Conservation (phyloP, 2,797 vertebrate genomes). For the Pampus argenteus region DNA sequence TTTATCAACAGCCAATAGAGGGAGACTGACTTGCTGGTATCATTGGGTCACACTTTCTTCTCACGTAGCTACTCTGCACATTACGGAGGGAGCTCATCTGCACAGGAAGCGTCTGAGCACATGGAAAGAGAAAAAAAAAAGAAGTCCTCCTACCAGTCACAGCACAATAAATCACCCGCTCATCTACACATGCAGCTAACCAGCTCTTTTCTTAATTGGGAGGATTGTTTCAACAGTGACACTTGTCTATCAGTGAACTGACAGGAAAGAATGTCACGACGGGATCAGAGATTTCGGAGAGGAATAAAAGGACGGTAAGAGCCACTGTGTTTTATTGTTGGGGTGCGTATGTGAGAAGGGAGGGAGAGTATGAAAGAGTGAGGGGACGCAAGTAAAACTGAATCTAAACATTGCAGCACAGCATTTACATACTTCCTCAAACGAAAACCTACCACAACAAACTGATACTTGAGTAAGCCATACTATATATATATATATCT, state of each 20-base stretch:
- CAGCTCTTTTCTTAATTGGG: conserved; percentile 24
- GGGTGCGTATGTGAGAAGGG: conserved; percentile 7
- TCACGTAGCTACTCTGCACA: conserved; percentile 51
- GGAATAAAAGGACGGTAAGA: conserved; percentile 84
- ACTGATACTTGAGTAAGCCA: background rate
- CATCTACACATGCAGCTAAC: conserved; percentile 33
- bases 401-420: background rate
- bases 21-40: conserved; percentile 60
- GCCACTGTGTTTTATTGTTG: background rate
- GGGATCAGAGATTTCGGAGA: conserved; percentile 84
- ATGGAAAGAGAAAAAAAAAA: conserved; percentile 21
- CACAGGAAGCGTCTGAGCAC: conserved; percentile 67
- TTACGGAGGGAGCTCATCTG: conserved; percentile 38
- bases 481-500: background rate
- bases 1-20: conserved; percentile 53
- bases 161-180: conserved; percentile 23
- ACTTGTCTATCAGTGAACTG: conserved; percentile 25
- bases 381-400: conserved; percentile 14
- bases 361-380: conserved; percentile 1
- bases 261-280: conserved; percentile 78
- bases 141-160: conserved; percentile 45
- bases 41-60: conserved; percentile 58
- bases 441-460: conserved; percentile 5
- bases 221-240: conserved; percentile 41
- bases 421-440: conserved; percentile 66